Conservation (phyloP, 2,888 invertebrate species). For the Ischnus inquisitorius region DNA sequence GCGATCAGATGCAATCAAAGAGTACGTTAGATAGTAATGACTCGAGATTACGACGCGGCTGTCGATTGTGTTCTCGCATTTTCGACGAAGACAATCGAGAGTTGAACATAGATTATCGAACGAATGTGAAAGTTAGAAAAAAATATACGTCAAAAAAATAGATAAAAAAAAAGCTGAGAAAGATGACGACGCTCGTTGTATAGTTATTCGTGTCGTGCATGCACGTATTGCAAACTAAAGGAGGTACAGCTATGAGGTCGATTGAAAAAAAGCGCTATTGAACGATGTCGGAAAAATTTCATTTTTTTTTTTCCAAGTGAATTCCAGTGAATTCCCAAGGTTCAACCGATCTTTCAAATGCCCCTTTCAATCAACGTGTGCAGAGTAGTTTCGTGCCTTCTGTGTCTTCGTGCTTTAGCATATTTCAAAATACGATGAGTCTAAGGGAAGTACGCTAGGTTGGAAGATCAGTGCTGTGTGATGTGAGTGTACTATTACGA, state of each 20-base stretch:
- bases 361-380: conserved; percentile 18
- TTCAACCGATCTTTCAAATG: conserved; percentile 20
- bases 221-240: conserved; percentile 37
- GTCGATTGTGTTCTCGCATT: background rate
- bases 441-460: conserved; percentile 20
- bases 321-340: background rate
- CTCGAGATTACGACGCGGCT: background rate
- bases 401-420: conserved; percentile 9
- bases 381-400: conserved; percentile 32
- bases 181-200: conserved; percentile 22
- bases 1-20: conserved; percentile 17
- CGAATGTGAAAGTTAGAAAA: background rate
- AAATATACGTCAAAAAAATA: conserved; percentile 5
- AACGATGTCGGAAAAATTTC: conserved; percentile 17
- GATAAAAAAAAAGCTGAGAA: conserved; percentile 23
- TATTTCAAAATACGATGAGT: conserved; percentile 1
- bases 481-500: background rate
- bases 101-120: background rate
- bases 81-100: background rate
- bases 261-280: background rate
- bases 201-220: conserved; percentile 41
- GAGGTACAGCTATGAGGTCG: conserved; percentile 21
- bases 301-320: background rate
- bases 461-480: conserved; percentile 34
- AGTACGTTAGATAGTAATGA: background rate